Base-by-base conservation (phyloP, 1,140 invertebrate species). In the Notospermus geniculatus region DNA sequence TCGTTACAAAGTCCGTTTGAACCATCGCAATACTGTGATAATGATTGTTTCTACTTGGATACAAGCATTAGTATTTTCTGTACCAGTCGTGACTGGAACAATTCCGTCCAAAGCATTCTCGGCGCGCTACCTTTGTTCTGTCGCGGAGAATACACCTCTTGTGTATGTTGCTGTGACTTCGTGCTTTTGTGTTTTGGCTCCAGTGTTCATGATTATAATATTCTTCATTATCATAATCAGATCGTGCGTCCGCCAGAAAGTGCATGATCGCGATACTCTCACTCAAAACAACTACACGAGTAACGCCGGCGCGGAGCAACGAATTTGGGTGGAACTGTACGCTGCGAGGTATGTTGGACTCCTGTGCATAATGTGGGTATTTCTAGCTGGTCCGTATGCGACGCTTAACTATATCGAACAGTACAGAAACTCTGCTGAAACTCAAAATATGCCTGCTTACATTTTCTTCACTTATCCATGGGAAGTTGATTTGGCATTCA, bases 31-130 rank as follows among this genome's bases (percentile, higher is more conserved):
- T 56, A 58, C 70, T 4, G 36, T 43, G 13, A 39, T 71, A 7
- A 53, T 75, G 23, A 62, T 78, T 1, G 45, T 59, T 0, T 72
- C 64, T 55, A 68, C 71, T 0, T 76, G 76, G 76, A 15, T 76
- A 11, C 71, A 76, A 27, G 55, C 71, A 9, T 19, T 73, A 19
- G 62, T 68, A 41, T 74, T 78, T 56, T 69, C 70, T 57, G 22
- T 72, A 22, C 74, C 76, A 0, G 65, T 76, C 23, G 55, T 69
- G 19, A 57, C 67, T 2, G 70, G 67, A 17, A 57, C 59, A 9
- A 63, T 73, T 9, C 50, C 65, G 0, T 59, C 69, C 0, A 62
- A 39, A 41, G n/a, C 36, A 41, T 57, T 39, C 39, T n/a, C 17
- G 5, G 22, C 15, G 13, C 30, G 56, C 13, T 57, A 57, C 27